phyloP scores from a whole-genome alignment of 2,797 vertebrate genomes.

The Sitta carolinensis region DNA sequence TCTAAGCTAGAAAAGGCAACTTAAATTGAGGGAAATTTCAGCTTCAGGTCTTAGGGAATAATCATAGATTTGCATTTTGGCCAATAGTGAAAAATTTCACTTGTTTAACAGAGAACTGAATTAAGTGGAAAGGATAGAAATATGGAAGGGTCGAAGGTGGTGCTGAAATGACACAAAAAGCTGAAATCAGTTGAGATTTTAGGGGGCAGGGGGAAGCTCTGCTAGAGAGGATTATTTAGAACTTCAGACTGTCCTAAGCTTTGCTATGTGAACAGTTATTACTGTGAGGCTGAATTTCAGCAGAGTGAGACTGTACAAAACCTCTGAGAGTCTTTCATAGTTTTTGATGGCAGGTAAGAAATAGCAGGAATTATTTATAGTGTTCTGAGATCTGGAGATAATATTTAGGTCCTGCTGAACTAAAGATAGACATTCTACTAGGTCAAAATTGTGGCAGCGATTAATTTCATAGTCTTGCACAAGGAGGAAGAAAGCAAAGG shows the following conservation, averaged over 20 bases:
- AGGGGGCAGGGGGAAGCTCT: accelerated
- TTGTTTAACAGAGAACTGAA: not conserved
- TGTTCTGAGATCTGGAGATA: not conserved
- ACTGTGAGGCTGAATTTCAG: not conserved
- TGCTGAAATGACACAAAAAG: not conserved
- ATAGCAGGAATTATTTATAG: not conserved
- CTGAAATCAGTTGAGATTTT: not conserved
- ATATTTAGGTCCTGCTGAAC: not conserved
- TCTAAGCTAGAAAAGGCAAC: not conserved
- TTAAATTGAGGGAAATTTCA: not conserved
- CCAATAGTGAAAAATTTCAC: not conserved
- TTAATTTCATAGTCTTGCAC: not conserved
- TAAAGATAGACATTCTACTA: not conserved
- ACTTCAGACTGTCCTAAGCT: not conserved
- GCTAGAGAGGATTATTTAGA: not conserved
- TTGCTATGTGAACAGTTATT: not conserved
- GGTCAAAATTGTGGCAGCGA: not conserved
- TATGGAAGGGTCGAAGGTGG: not conserved
- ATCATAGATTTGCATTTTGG: not conserved
- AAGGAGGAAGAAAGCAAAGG: not conserved
- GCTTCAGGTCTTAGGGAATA: not conserved
- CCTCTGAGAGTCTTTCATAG: not conserved
- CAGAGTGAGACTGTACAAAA: not conserved
- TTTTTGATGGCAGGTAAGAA: not conserved
- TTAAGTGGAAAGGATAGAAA: not conserved